Conservation (phyloP, 2,797 vertebrate genomes). For the Smutsia temminckii region DNA sequence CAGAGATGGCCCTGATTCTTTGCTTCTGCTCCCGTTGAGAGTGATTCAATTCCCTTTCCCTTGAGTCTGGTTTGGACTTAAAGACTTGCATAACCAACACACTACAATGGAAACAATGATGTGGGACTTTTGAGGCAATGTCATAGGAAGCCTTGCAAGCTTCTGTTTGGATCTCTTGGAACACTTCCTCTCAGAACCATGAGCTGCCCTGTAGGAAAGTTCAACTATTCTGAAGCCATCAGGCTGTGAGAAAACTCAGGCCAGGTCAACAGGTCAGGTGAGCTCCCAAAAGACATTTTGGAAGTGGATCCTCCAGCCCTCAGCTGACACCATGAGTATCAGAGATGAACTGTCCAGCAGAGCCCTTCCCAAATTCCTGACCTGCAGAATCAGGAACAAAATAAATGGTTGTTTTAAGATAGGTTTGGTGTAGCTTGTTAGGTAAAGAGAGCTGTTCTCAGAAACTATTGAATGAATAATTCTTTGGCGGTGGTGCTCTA, state of each 20-base stretch:
- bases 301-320: background rate
- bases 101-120: background rate
- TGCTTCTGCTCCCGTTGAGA: background rate
- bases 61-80: background rate
- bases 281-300: background rate
- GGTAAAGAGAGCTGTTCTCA: background rate
- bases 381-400: background rate
- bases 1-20: background rate
- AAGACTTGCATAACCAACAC: background rate
- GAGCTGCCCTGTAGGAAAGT: background rate
- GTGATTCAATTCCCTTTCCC: background rate
- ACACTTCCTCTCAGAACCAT: background rate
- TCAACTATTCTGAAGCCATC: background rate
- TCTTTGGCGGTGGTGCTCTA: background rate
- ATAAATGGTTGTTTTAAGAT: background rate
- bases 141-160: background rate
- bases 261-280: background rate
- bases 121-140: background rate
- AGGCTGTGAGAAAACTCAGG: constrained; percentile 3
- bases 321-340: background rate
- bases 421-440: background rate
- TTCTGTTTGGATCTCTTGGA: background rate
- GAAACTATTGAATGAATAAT: background rate
- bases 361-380: background rate
- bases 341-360: background rate